A percentile compares a stretch with the other conserved stretches of the same genome.
Conservation (phyloP, 2,888 invertebrate species). For the Eupithecia abbreviata region DNA sequence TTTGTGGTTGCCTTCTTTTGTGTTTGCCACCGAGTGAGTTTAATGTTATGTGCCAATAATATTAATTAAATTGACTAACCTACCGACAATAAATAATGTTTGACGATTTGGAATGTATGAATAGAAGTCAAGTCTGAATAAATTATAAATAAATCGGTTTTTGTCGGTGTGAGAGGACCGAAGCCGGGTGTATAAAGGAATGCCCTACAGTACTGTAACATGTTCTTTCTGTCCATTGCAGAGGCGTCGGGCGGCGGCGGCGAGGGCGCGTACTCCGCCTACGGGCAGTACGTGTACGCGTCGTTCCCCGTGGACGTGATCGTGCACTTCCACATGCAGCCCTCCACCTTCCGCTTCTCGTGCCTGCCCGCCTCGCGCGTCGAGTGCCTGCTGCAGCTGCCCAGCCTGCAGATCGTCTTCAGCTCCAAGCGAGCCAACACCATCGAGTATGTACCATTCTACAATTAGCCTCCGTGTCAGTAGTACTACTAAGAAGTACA, state of each 20-base stretch:
- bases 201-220: neutral
- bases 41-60: too few species aligned
- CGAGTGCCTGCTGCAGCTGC: constrained; percentile 97
- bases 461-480: neutral
- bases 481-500: too few species aligned
- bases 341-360: constrained; percentile 97
- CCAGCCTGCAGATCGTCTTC: constrained; percentile 98
- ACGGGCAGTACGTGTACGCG: constrained; percentile 92
- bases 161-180: too few species aligned
- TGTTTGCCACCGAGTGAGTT: too few species aligned
- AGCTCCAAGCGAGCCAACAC: constrained; percentile 93
- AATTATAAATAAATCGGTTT: too few species aligned
- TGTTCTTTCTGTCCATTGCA: constrained; percentile 41
- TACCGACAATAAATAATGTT: too few species aligned
- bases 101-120: too few species aligned
- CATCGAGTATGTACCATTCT: constrained; percentile 84
- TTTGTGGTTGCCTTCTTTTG: too few species aligned
- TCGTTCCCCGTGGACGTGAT: constrained; percentile 99
- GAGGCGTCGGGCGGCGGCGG: constrained; percentile 66
- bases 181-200: neutral
- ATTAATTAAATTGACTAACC: too few species aligned
- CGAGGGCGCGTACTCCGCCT: constrained; percentile 80
- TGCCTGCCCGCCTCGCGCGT: constrained; percentile 97
- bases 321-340: constrained; percentile 99
- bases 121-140: too few species aligned